Base-by-base conservation (phyloP, 2,797 vertebrate genomes). In the Anomalospiza imberbis region DNA sequence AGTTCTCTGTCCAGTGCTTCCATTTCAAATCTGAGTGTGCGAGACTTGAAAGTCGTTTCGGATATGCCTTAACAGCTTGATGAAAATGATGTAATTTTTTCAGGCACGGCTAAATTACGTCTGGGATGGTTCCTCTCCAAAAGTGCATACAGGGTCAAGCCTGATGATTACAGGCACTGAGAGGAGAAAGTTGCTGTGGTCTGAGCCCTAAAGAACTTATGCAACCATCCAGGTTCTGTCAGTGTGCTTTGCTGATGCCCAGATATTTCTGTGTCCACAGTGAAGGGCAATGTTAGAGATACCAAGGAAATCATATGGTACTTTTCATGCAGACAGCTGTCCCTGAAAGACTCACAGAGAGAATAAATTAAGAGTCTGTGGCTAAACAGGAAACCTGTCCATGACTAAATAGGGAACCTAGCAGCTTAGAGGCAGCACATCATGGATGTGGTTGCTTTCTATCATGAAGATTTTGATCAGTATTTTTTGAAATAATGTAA, bases 391-490 rank as follows among this genome's bases (percentile, higher is more conserved):
- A 18, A 80, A 10, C 4, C 6, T 42, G 21, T 48, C 26, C 14
- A 2, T 53, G 6, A 31, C 18, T 87, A 47, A 91, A 73, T 3
- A 79, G 7, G 17, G 14, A 77, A 15, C 4, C 10, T 44, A 44
- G 10, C 13, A 65, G 12, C 13, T 85, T 40, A 89, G 29, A 85
- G 21, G 28, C 7, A 73, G 5, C 5, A 2, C 20, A 21, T 74
- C 7, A 38, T 3, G 1, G 8, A 65, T 12, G 4, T 15, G 0
- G 0, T 22, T 51, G 6, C 17, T 83, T 73, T 61, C 20, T 53
- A 18, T 47, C 31, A 53, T 4, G 4, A 88, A n/a, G 6, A 61
- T 38, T 77, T 92, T 26, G 44, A 58, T 34, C 72, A 67, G 2
- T 8, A 16, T 28, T 51, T 84, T 61, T 47, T 0, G 0, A 44